Conservation (phyloP, 2,888 invertebrate genomes). For the Diadegma fenestrale region DNA sequence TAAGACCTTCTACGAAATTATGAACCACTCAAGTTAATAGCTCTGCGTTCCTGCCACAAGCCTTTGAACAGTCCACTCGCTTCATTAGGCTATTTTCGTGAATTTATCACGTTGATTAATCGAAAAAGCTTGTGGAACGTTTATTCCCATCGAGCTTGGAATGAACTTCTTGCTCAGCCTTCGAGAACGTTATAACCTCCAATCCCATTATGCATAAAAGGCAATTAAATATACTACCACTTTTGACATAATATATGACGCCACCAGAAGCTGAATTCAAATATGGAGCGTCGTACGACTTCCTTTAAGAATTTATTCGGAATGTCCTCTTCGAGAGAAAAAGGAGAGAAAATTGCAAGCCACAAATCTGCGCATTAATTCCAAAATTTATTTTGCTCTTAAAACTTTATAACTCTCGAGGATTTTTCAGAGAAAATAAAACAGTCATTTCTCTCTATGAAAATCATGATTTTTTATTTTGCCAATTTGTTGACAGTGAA, state of each 20-base stretch:
- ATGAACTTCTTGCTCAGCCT: neutral
- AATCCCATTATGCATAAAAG: neutral
- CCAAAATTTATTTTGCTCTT: neutral
- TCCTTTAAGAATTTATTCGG: neutral
- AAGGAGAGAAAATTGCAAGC: neutral
- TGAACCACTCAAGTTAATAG: slow-evolving; percentile 16
- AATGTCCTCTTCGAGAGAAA: neutral
- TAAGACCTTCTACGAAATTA: slow-evolving; percentile 4
- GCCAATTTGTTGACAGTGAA: neutral
- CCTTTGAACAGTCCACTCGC: slow-evolving; percentile 3
- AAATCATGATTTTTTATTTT: neutral
- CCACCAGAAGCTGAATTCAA: neutral
- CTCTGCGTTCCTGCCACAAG: neutral
- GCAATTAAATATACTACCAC: neutral
- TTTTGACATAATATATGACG: neutral
- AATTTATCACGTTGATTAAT: slow-evolving; percentile 16
- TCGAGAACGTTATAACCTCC: neutral
- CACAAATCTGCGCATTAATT: neutral
- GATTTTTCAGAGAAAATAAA: neutral
- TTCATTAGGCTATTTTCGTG: slow-evolving; percentile 11
- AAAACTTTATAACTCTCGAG: neutral
- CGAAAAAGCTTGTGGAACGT: neutral
- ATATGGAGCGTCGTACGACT: neutral
- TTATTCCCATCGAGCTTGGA: neutral
- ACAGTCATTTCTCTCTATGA: neutral